These are phyloP conservation scores for Neoascia interrupta DNA, from an alignment of 2,888 invertebrate genomes.

Conservation along the genomic window DNA sequence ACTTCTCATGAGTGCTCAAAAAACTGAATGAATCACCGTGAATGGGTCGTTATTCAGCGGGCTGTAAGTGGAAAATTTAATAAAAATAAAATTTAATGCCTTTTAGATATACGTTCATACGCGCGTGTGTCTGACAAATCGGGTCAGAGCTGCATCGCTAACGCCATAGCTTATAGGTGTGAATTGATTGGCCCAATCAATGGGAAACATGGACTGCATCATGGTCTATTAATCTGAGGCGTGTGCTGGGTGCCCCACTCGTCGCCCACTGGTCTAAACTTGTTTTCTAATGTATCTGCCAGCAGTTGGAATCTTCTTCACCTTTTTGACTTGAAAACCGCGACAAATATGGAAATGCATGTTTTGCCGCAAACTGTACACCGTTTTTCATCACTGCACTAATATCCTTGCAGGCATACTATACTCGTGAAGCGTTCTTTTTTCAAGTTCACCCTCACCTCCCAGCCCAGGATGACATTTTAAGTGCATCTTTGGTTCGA, in stretches of 20 bases:
- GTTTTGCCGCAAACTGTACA: slow-evolving; percentile 67
- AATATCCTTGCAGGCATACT: slow-evolving; percentile 27
- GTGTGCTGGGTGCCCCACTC: background rate
- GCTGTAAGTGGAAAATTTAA: slow-evolving; percentile 53
- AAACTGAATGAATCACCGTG: slow-evolving; percentile 56
- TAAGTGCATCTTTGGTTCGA: slow-evolving; percentile 59
- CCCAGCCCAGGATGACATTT: slow-evolving; percentile 48
- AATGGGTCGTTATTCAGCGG: slow-evolving; percentile 52
- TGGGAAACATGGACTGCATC: slow-evolving; percentile 15
- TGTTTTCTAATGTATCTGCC: too few relatives aligned
- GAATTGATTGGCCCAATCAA: slow-evolving; percentile 62
- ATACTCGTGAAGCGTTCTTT: background rate
- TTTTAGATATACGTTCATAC: slow-evolving; percentile 40
- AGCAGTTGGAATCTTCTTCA: too few relatives aligned
- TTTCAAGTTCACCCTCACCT: slow-evolving; percentile 60
- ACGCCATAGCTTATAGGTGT: slow-evolving; percentile 4
- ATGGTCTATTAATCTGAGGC: slow-evolving; percentile 26
- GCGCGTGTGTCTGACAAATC: slow-evolving; percentile 63
- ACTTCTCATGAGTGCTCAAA: slow-evolving; percentile 40
- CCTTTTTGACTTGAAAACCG: too few relatives aligned
- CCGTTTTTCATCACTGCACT: slow-evolving; percentile 35
- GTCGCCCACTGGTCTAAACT: too few relatives aligned
- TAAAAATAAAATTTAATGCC: slow-evolving; percentile 42
- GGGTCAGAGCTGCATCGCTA: slow-evolving; percentile 37
- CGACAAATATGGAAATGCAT: slow-evolving; percentile 9